Conservation (phyloP, 2,888 invertebrate species). For the Cremastinae sp. region DNA sequence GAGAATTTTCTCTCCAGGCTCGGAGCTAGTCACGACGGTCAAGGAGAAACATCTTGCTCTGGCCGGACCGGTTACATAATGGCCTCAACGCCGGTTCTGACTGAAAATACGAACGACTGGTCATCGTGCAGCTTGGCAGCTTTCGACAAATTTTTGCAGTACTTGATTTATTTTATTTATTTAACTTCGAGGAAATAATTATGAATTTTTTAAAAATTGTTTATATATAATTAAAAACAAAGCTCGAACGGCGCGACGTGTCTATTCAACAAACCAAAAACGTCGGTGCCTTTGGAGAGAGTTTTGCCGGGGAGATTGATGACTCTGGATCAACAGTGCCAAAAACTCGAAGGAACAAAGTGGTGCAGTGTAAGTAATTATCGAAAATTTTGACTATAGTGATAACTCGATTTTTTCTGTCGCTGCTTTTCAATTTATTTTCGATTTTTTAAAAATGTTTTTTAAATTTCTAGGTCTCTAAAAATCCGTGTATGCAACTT, state of each 20-base stretch:
- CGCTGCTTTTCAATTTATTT: background rate
- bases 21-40: constrained; percentile 57
- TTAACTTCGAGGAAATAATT: background rate
- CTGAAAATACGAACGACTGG: constrained; percentile 48
- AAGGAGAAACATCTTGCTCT: background rate
- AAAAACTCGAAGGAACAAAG: constrained; percentile 40
- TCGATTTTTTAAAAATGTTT: background rate
- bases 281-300: constrained; percentile 10
- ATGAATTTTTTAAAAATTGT: background rate
- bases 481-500: constrained; percentile 41
- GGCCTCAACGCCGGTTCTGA: constrained; percentile 32
- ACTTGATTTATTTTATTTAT: background rate
- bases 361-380: constrained; percentile 26
- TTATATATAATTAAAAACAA: background rate
- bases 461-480: constrained; percentile 19
- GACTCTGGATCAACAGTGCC: constrained; percentile 51
- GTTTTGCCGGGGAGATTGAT: constrained; percentile 43
- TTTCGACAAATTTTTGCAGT: constrained; percentile 48
- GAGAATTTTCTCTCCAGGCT: constrained; percentile 36
- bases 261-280: constrained; percentile 29
- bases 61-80: constrained; percentile 45
- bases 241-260: constrained; percentile 22
- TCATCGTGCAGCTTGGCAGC: constrained; percentile 49
- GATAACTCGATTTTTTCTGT: too few relatives aligned
- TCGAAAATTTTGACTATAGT: background rate